phyloP scores from a whole-genome alignment of 2,797 vertebrate genomes.

The Sebastes oblongus region DNA sequence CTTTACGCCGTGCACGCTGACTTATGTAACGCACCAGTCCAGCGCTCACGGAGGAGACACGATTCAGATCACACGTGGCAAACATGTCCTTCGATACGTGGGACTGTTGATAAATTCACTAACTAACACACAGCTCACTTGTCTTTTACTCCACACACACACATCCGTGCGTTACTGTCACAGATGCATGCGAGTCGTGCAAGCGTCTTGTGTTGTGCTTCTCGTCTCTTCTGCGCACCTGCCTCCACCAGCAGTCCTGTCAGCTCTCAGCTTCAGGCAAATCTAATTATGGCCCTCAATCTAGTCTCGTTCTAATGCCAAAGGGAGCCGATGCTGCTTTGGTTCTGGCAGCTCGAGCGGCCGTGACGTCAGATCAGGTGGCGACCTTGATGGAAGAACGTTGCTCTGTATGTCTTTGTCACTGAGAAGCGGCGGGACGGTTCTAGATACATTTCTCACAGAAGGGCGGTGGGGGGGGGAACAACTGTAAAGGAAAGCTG shows the following conservation, averaged over 20 bases:
- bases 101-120: constrained; percentile 24
- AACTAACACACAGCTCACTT: not conserved
- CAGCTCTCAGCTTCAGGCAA: constrained; percentile 39
- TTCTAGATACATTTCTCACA: not conserved
- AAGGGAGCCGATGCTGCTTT: constrained; percentile 45
- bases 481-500: not conserved
- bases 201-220: constrained; percentile 5
- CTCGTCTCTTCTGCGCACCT: not conserved
- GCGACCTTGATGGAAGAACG: constrained; percentile 71
- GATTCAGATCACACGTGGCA: constrained; percentile 61
- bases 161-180: not conserved
- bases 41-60: constrained; percentile 64
- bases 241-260: constrained; percentile 25
- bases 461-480: not conserved
- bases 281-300: constrained; percentile 66
- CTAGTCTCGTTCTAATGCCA: constrained; percentile 53
- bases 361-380: constrained; percentile 72
- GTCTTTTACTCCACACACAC: not conserved
- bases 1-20: constrained; percentile 57
- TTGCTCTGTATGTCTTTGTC: constrained; percentile 62
- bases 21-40: constrained; percentile 74
- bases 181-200: not conserved
- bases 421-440: not conserved
- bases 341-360: constrained; percentile 36
- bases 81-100: constrained; percentile 44